Evolutionary conservation across 1,140 invertebrate species (phyloP), one percentile per base, ranked within the genome.

Genomic region (Psix sp.): DNA sequence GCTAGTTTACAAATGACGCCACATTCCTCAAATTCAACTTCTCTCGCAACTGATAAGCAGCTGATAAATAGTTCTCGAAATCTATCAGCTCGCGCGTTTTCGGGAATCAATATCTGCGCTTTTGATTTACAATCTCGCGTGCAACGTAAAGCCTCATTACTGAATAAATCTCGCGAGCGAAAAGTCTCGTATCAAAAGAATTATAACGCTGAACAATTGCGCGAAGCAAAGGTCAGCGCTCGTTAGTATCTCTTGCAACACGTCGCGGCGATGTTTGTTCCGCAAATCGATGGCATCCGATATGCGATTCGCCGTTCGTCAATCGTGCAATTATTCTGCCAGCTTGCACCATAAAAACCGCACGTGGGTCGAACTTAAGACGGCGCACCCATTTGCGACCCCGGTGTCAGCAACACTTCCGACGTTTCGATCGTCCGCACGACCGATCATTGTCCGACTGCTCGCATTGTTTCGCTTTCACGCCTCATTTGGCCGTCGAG

Each of bases 381-480:
- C 36, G 46, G 56, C 62, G 52, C 70, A 62, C 70, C 70, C 56
- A 74, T 74, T 26, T 60, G 70, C 59, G 18, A 54, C 52, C 60
- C 39, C 45, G 11, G 46, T 36, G 62, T 66, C 70, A 74, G 62
- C 70, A 49, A 42, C 29, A 56, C 62, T 62, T 59, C 60, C 70
- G 40, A 57, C 52, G 46, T 39, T n/a, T 16, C 29, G 20, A 31
- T 42, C 16, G 51, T 36, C 56, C 67, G 36, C 36, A 18, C 13
- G 6, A 11, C 10, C 13, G 11, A 2, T 35, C 71, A 63, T 74
- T 74, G 56, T 74, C 71, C 39, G 26, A 29, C n/a, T 20, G 11
- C 29, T 59, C 39, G 31, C 43, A 54, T 67, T 74, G 45, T 65
- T 36, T 74, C 63, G 65, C 68, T 74, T 68, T 68, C 51, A 74